Percentiles rank a stretch among this genome's conserved stretches.
Evolutionary conservation across 2,113 vertebrate species (phyloP).

Genomic region (Procavia capensis): DNA sequence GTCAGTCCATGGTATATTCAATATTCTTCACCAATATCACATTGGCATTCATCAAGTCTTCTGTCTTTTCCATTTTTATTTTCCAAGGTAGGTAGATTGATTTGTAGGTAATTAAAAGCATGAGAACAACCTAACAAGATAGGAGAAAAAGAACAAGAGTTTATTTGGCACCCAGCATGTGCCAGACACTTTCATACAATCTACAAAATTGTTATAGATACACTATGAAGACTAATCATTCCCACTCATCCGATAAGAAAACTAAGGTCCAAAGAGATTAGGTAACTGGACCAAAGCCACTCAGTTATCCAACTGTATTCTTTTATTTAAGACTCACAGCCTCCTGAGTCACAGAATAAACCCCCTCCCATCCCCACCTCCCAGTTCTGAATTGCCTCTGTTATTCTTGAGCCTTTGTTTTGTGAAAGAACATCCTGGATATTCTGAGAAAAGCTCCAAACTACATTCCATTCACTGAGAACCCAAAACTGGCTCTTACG

Average conservation of each 20-base stretch:
- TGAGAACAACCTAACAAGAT: neutral
- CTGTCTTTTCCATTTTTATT: neutral
- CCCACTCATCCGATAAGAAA: neutral
- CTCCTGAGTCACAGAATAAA: neutral
- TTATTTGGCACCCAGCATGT: neutral
- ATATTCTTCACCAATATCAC: neutral
- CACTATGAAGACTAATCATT: too few species aligned
- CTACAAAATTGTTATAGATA: neutral
- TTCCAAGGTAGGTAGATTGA: neutral
- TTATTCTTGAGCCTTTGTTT: constrained; percentile 38
- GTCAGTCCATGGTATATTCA: neutral
- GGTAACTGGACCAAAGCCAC: neutral
- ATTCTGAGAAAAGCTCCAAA: constrained; percentile 29
- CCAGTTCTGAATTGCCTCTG: neutral
- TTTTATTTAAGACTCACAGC: neutral
- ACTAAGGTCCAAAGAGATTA: neutral
- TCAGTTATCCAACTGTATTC: neutral
- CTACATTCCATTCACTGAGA: neutral
- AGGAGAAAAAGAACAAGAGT: neutral
- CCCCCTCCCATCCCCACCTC: neutral
- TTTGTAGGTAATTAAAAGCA: neutral
- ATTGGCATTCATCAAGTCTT: neutral
- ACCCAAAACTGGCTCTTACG: neutral
- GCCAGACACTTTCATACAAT: neutral
- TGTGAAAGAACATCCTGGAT: constrained; percentile 14